phyloP scores from a whole-genome alignment of 2,113 vertebrate genomes.

The Fulica atra region DNA sequence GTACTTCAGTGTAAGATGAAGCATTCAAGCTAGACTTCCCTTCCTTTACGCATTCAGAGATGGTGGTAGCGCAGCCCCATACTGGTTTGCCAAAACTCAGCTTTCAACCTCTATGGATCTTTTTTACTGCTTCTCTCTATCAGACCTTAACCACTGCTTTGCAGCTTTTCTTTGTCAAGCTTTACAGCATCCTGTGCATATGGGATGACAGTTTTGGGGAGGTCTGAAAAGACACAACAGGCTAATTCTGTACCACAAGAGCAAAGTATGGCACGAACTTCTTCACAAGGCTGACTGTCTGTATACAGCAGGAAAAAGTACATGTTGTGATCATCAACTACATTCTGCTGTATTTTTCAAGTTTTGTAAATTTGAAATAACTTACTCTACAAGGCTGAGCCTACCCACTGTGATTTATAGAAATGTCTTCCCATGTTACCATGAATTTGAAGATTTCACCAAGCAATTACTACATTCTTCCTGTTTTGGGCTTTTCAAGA shows the following conservation, averaged over 20 bases:
- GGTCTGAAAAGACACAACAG: neutral
- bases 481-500: neutral
- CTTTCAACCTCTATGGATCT: neutral
- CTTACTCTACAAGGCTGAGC: neutral
- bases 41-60: neutral
- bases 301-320: neutral
- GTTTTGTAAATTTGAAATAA: neutral
- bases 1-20: neutral
- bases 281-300: neutral
- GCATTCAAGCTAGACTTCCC: neutral
- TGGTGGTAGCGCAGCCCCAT: neutral
- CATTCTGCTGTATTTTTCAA: neutral
- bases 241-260: neutral
- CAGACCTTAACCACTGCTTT: neutral
- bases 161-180: neutral
- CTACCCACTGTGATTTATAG: neutral
- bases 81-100: neutral
- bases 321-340: neutral
- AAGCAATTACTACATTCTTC: neutral
- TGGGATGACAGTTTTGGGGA: neutral
- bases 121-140: neutral
- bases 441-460: neutral
- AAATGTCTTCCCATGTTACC: neutral
- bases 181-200: neutral
- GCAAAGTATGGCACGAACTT: neutral